Evolutionary conservation across 1,140 invertebrate genomes (phyloP).

Genomic region (Laupala kohalensis): DNA sequence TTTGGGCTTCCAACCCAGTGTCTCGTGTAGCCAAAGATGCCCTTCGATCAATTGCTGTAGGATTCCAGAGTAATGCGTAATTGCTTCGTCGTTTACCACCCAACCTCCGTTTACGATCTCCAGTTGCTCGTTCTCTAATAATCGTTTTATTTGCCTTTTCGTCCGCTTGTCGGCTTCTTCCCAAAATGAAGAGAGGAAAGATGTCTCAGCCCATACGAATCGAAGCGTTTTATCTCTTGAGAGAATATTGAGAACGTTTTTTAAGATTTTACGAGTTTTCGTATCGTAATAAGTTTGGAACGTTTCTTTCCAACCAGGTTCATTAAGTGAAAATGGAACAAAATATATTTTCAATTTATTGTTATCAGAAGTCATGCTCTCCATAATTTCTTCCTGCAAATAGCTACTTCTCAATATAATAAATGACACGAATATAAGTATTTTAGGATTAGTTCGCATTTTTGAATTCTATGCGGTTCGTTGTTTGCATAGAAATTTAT

Average conservation of each 20-base stretch:
- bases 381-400: too few species aligned
- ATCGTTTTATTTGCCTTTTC: constrained; percentile 53
- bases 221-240: constrained; percentile 62
- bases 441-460: too few species aligned
- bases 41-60: constrained; percentile 84
- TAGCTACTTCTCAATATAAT: too few species aligned
- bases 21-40: constrained; percentile 81
- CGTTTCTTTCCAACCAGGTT: constrained; percentile 95
- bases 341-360: constrained; percentile 87
- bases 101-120: constrained; percentile 91
- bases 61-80: constrained; percentile 80
- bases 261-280: constrained; percentile 79
- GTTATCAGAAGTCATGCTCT: too few species aligned
- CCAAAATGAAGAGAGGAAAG: constrained; percentile 90
- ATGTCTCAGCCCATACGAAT: constrained; percentile 97
- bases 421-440: too few species aligned
- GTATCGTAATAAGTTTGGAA: constrained; percentile 85
- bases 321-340: constrained; percentile 94
- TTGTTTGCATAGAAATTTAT: too few species aligned
- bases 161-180: constrained; percentile 54
- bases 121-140: constrained; percentile 49
- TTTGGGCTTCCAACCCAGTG: constrained; percentile 62
- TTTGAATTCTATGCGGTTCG: too few species aligned
- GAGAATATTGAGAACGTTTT: constrained; percentile 78
- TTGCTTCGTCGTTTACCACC: constrained; percentile 98